Base-by-base conservation (phyloP, 2,113 vertebrate genomes). In the Alethe diademata region DNA sequence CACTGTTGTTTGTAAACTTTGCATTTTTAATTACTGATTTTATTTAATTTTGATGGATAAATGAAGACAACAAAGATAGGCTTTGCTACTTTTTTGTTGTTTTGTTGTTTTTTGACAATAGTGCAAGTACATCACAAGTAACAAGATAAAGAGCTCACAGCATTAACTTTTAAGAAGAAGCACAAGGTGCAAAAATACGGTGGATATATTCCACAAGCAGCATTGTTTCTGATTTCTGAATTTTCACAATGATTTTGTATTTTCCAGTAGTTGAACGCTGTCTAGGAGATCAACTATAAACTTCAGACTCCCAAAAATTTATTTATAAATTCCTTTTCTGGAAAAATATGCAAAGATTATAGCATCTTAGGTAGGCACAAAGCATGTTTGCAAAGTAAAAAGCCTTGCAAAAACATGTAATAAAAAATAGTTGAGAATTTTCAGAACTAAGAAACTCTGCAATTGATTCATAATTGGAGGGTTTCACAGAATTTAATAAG, bases 251-350 rank as follows among this genome's bases (percentile, higher is more conserved):
- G 40, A 14, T 67, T 67, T 54, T 66, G 5, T 74, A 16, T 25
- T 89, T 88, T 81, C 26, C 36, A 47, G 19, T 25, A 62, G 6
- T 6, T 70, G 5, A 66, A 57, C 5, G n/a, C 17, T 47, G 3
- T n/a, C 43, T 58, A 62, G 5, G 42, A 58, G 25, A 43, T 28
- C 8, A 86, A 48, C 62, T 43, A 33, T 2, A 67, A 65, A 61
- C 3, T n/a, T 36, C 3, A 51, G 24, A 12, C 4, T 29, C 56
- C 48, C 42, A 11, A 7, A 73, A 2, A 24, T 19, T 38, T 67
- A 19, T 33, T n/a, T 58, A 22, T n/a, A 5, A 58, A 60, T 6
- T 16, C 0, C 0, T 67, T 61, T 60, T 38, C 33, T 40, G 0
- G 4, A 58, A 93, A 76, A 51, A 69, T 22, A 62, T 25, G 5